Evolutionary conservation across 2,113 vertebrate genomes (phyloP).

Genomic region (Brachyistius frenatus): DNA sequence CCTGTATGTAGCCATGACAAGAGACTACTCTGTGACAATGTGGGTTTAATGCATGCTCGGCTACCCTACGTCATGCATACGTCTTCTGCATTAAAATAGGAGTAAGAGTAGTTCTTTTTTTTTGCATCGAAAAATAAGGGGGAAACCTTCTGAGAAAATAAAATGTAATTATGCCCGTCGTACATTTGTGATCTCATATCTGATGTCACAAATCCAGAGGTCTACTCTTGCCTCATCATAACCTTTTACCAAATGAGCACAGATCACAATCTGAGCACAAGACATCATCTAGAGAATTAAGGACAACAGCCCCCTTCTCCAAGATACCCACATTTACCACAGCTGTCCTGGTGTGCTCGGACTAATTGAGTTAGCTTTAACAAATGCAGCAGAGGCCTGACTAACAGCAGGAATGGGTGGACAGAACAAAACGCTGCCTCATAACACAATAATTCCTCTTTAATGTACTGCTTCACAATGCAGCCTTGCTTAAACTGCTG

Average conservation of each 20-base stretch:
- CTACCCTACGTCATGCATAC: background rate
- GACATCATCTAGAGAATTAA: slow-evolving; percentile 64
- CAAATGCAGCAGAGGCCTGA: slow-evolving; percentile 77
- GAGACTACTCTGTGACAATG: background rate
- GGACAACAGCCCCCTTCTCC: slow-evolving; percentile 75
- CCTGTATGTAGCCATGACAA: background rate
- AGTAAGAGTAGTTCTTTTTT: background rate
- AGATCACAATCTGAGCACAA: slow-evolving; percentile 58
- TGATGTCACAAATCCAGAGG: background rate
- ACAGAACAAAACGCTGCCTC: slow-evolving; percentile 66
- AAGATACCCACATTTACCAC: slow-evolving; percentile 78
- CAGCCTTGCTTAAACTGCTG: slow-evolving; percentile 16
- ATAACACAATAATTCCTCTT: slow-evolving; percentile 57
- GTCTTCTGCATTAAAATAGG: background rate
- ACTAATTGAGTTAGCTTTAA: slow-evolving; percentile 82
- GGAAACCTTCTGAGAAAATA: background rate
- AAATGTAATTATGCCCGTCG: background rate
- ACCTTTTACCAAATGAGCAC: slow-evolving; percentile 17
- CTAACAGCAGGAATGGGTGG: slow-evolving; percentile 79
- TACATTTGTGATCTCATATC: slow-evolving; percentile 4
- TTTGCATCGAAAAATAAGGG: background rate
- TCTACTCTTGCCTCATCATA: background rate
- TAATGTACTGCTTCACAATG: slow-evolving; percentile 64
- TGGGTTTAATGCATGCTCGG: slow-evolving; percentile 2
- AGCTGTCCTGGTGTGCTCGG: slow-evolving; percentile 77